A percentile compares a stretch with the other conserved stretches of the same genome.
Conservation (phyloP, 1,140 invertebrate species). For the Drosophila pectinifera region DNA sequence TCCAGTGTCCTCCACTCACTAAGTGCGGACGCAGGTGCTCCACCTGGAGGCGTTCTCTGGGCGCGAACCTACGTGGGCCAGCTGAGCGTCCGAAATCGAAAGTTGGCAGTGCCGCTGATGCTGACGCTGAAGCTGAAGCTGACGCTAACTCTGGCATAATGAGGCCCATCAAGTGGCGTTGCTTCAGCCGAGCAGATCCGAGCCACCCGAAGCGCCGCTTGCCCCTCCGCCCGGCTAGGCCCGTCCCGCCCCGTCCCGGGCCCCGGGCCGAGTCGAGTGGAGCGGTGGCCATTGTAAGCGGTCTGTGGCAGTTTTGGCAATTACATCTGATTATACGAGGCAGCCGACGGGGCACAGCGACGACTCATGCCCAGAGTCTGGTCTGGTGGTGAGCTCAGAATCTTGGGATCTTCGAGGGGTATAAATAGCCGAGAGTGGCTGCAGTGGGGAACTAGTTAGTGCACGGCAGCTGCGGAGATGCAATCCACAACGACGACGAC, state of each 20-base stretch:
- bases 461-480: slow-evolving; percentile 72
- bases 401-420: slow-evolving; percentile 41
- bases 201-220: slow-evolving; percentile 13
- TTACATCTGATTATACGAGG: slow-evolving; percentile 75
- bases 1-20: background rate
- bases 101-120: slow-evolving; percentile 26
- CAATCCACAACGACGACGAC: slow-evolving; percentile 56
- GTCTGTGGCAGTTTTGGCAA: slow-evolving; percentile 67
- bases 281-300: slow-evolving; percentile 37
- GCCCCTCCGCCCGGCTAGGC: slow-evolving; percentile 4
- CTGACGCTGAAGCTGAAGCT: background rate
- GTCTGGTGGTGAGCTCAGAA: slow-evolving; percentile 31
- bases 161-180: slow-evolving; percentile 38
- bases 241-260: background rate
- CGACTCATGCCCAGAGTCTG: slow-evolving; percentile 9
- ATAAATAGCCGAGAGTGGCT: slow-evolving; percentile 71
- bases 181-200: slow-evolving; percentile 22
- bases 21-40: slow-evolving; percentile 38
- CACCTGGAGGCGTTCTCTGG: slow-evolving; percentile 6
- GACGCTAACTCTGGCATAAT: slow-evolving; percentile 35
- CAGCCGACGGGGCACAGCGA: slow-evolving; percentile 19
- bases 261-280: background rate
- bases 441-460: slow-evolving; percentile 72
- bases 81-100: slow-evolving; percentile 71
- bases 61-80: slow-evolving; percentile 16